A percentile compares a stretch with the other conserved stretches of the same genome.
Conservation (phyloP, 1,140 invertebrate genomes). For the Copidosoma floridanum region DNA sequence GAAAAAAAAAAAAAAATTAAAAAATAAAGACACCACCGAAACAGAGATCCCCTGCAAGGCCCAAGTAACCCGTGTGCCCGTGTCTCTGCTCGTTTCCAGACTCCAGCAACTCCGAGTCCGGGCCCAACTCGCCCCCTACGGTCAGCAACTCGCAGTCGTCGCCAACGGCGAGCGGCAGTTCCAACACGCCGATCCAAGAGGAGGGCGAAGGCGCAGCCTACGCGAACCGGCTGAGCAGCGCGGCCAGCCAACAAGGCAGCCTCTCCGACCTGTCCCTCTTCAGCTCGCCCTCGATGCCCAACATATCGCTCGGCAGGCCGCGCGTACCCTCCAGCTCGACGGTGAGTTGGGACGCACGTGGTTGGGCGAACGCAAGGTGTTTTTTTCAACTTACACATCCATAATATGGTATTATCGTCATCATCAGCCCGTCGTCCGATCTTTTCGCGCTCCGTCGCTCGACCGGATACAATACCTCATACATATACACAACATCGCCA, state of each 20-base stretch:
- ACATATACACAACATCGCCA: too few species aligned
- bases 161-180: conserved; percentile 60
- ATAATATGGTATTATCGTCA: too few species aligned
- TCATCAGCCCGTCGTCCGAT: too few species aligned
- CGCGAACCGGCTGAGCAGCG: conserved; percentile 54
- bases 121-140: conserved; percentile 78
- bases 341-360: too few species aligned
- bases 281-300: conserved; percentile 93
- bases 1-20: too few species aligned
- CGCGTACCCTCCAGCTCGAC: conserved; percentile 59
- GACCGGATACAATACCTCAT: neutral
- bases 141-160: conserved; percentile 59
- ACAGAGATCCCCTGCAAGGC: too few species aligned
- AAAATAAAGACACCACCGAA: too few species aligned
- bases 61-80: too few species aligned
- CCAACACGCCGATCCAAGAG: conserved; percentile 72
- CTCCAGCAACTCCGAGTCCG: conserved; percentile 76
- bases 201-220: conserved; percentile 61
- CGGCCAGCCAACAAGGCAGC: conserved; percentile 60
- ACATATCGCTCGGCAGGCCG: conserved; percentile 88
- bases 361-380: too few species aligned
- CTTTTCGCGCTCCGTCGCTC: too few species aligned
- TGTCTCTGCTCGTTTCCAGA: too few species aligned
- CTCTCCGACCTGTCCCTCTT: conserved; percentile 75
- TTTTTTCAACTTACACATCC: too few species aligned